A percentile compares a stretch with the other conserved stretches of the same genome.
Conservation (phyloP, 2,113 vertebrate species). For the Bujurquina vittata region DNA sequence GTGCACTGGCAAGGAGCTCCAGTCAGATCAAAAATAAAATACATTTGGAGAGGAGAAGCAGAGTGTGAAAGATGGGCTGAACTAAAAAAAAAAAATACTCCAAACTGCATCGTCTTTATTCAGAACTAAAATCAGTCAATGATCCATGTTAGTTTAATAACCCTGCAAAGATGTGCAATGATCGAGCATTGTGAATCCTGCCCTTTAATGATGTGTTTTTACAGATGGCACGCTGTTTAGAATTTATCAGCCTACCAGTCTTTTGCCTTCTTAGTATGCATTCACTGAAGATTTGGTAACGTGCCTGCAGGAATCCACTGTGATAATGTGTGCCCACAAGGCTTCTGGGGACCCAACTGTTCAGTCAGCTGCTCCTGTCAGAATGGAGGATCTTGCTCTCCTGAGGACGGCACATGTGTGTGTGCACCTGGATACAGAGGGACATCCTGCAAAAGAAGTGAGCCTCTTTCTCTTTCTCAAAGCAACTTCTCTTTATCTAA, state of each 20-base stretch:
- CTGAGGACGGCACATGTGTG: constrained; percentile 93
- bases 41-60: constrained; percentile 70
- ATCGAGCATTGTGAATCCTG: constrained; percentile 35
- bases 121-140: constrained; percentile 41
- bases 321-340: constrained; percentile 89
- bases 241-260: constrained; percentile 36
- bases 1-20: constrained; percentile 75
- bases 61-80: constrained; percentile 62
- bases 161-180: constrained; percentile 32
- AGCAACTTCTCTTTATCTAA: not conserved
- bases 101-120: constrained; percentile 51
- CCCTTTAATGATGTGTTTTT: constrained; percentile 43
- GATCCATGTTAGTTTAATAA: constrained; percentile 41
- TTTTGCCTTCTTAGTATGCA: constrained; percentile 41
- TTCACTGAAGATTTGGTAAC: constrained; percentile 58
- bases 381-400: constrained; percentile 95
- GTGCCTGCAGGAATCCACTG: constrained; percentile 89
- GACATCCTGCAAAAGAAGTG: constrained; percentile 96
- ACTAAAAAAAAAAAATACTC: constrained; percentile 36
- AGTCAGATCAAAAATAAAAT: constrained; percentile 80
- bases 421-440: constrained; percentile 95
- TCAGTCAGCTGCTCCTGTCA: constrained; percentile 95
- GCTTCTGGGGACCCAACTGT: constrained; percentile 97
- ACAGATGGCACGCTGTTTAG: constrained; percentile 38
- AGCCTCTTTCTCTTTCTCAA: constrained; percentile 58